Evolutionary conservation across 1,140 invertebrate genomes (phyloP).

Genomic region (Drosophila parvula): DNA sequence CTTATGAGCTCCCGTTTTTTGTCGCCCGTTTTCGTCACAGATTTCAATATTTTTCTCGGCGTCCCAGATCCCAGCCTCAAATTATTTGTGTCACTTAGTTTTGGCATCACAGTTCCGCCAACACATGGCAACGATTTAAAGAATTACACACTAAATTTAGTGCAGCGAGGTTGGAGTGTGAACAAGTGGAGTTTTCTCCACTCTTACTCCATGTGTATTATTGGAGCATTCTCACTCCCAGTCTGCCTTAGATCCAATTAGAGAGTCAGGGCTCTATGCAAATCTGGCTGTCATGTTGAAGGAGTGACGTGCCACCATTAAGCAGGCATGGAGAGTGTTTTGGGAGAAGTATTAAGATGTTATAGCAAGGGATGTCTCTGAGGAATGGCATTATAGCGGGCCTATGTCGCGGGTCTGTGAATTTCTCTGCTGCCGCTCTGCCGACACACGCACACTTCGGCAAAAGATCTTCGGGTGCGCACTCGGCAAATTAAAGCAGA

Average conservation of each 20-base stretch:
- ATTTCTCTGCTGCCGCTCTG: no score
- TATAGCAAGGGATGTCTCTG: not conserved
- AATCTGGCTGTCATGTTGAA: constrained; percentile 63
- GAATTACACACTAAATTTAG: constrained; percentile 83
- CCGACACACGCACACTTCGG: no score
- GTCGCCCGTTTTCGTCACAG: constrained; percentile 62
- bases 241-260: constrained; percentile 63
- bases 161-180: constrained; percentile 24
- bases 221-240: constrained; percentile 4
- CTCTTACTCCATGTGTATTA: not conserved
- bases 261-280: constrained; percentile 46
- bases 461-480: no score
- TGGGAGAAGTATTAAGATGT: not conserved
- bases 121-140: constrained; percentile 78
- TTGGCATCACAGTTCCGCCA: constrained; percentile 43
- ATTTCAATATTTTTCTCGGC: constrained; percentile 54
- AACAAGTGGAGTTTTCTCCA: constrained; percentile 29
- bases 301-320: constrained; percentile 51
- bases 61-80: constrained; percentile 60
- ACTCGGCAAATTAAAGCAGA: no score
- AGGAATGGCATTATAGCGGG: no score
- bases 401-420: no score
- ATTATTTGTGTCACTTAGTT: constrained; percentile 67
- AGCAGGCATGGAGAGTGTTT: constrained; percentile 4
- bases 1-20: constrained; percentile 66